Base-by-base conservation (phyloP, 2,888 invertebrate species). In the Cryptocephalus primarius region DNA sequence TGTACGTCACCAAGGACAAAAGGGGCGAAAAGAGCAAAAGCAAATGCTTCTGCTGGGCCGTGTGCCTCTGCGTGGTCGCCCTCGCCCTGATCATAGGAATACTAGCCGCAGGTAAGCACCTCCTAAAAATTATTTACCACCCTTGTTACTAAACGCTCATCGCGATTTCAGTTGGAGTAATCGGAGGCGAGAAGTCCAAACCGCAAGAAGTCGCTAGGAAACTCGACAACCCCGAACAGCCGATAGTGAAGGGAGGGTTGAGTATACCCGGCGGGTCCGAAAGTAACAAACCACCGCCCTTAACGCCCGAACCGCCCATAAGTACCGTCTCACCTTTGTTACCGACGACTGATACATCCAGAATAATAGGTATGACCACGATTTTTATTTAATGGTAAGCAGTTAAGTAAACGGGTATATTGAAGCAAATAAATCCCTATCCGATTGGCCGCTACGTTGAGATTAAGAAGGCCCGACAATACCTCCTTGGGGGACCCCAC, bases 1-100 rank as follows among this genome's bases (percentile, higher is more conserved):
- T 88, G 46, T 87, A 86, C 65, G 84, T 88, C 49, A 88, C 87
- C 10, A 85, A 85, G 63, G 87, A 87, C 68, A 86, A 86, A 65
- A 75, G 85, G 45, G 79, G 80, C 40, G 80, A 79, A 64, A 80
- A 80, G 61, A 76, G 79, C 47, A 80, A 82, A 62, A 79, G 80
- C 55, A 75, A 76, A 63, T 74, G 76, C 58, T 65, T 77, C 14
- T 85, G 85, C 66, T 86, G 86, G 84, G 77, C 79, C 32, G 72
- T 83, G 45, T 78, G 83, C 51, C 73, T 82, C 36, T 73, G 80
- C 22, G 71, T 84, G 42, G 74, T 84, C 13, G 76, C 79, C 11
- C 77, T 81, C 38, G 77, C 81, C 31, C 74, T 85, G 14, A 77
- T 85, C 38, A 72, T 87, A 60, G 83, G 83, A 53, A 82, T 85